A percentile compares a stretch with the other conserved stretches of the same genome.
Evolutionary conservation across 2,797 vertebrate species (phyloP).

Genomic region (Hyperoplus lanceolatus): DNA sequence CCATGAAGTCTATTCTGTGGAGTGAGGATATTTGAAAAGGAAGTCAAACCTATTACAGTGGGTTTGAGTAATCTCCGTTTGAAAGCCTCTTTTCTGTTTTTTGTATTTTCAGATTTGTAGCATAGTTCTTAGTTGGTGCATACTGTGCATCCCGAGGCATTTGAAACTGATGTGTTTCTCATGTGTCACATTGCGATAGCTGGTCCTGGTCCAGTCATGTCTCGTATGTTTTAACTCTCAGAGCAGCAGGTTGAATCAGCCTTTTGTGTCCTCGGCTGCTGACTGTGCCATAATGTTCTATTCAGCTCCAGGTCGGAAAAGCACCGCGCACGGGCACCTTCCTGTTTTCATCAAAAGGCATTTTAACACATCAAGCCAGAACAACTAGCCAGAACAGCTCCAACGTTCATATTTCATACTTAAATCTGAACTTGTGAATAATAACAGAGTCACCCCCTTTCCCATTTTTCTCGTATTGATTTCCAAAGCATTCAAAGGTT

Average conservation of each 20-base stretch:
- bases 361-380: conserved; percentile 64
- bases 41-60: conserved; percentile 45
- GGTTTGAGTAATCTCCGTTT: conserved; percentile 45
- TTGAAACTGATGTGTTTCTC: conserved; percentile 30
- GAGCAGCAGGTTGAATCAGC: conserved; percentile 63
- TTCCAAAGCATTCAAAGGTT: conserved; percentile 67
- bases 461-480: conserved; percentile 64
- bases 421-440: conserved; percentile 66
- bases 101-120: conserved; percentile 20
- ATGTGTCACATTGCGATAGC: conserved; percentile 30
- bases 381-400: conserved; percentile 36
- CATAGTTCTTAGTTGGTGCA: conserved; percentile 21
- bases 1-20: conserved; percentile 39
- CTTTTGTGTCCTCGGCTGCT: conserved; percentile 56
- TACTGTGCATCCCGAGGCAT: conserved; percentile 12
- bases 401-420: conserved; percentile 69
- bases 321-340: conserved; percentile 44
- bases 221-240: conserved; percentile 44
- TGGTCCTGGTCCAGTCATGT: conserved; percentile 25
- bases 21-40: conserved; percentile 57
- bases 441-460: conserved; percentile 45
- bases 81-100: conserved; percentile 20
- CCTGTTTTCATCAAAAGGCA: conserved; percentile 69
- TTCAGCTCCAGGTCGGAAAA: conserved; percentile 66
- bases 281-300: conserved; percentile 69